Conservation (phyloP, 2,888 invertebrate species). For the Carterocephalus palaemon region DNA sequence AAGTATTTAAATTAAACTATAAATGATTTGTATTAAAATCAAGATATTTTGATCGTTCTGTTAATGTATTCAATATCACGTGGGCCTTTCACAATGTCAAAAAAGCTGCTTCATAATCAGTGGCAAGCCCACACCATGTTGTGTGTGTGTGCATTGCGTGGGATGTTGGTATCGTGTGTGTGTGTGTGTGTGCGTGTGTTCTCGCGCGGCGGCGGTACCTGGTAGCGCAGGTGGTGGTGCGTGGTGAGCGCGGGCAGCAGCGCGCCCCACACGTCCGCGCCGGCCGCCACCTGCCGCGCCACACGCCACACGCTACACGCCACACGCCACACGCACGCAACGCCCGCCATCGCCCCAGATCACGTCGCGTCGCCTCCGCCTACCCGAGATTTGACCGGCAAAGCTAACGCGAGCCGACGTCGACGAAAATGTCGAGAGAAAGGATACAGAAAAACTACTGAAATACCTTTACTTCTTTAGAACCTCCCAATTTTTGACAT, state of each 20-base stretch:
- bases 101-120: no score
- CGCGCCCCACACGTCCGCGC: constrained; percentile 60
- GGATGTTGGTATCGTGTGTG: background rate
- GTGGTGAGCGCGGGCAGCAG: constrained; percentile 57
- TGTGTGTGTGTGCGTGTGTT: background rate
- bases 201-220: constrained; percentile 43
- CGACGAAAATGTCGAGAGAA: no score
- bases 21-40: no score
- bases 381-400: background rate
- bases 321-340: constrained; percentile 20
- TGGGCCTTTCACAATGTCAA: no score
- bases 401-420: no score
- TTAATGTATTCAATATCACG: no score
- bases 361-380: constrained; percentile 17
- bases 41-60: no score
- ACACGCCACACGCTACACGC: constrained; percentile 29
- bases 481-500: no score
- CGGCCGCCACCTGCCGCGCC: constrained; percentile 42
- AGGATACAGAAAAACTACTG: no score
- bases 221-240: constrained; percentile 50
- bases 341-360: constrained; percentile 5
- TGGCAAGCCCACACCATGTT: no score
- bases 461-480: no score
- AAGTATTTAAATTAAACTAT: no score
- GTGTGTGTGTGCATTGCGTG: background rate